Evolutionary conservation across 2,113 vertebrate genomes (phyloP), one percentile per base, ranked within the genome.

Genomic region (Larimichthys crocea): DNA sequence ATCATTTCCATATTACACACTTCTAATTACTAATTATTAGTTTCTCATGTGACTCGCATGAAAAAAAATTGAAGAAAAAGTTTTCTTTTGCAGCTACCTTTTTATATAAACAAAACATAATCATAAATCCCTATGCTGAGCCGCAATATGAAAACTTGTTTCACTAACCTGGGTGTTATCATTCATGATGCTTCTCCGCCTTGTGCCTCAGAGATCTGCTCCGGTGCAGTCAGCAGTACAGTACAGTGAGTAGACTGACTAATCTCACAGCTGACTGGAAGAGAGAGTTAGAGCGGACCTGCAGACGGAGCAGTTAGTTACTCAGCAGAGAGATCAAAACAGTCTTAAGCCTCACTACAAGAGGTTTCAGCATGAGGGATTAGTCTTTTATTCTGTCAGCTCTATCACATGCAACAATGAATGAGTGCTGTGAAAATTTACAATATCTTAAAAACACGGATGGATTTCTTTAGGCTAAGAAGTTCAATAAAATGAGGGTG

Each of bases 311-410:
- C 80, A 74, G 56, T 66, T 67, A 48, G 81, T 83, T 88, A 84
- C 80, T 84, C 80, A 89, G 85, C 86, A 82, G 66, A 78, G 63
- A 86, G 88, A 84, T 89, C 87, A 89, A 89, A 82, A 86, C 78
- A 49, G 66, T 57, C 82, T 62, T 87, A 88, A 83, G 63, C 85
- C 65, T 82, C 72, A 56, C 52, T 46, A 77, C 79, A 70, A 77
- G 70, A 83, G 60, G 70, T 14, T 61, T 59, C 67, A 53, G 75
- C 44, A 40, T 19, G 24, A 69, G 31, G 78, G 90, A 90, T 90
- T 90, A 50, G 68, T 44, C 61, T 83, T 46, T 40, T 24, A 64
- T 49, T 85, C 48, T 16, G 3, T 40, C 44, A n/a, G 60, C 65
- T 83, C 26, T 3, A 31, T 72, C 74, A 57, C 56, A 29, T 44